Percentiles rank a stretch among this genome's conserved stretches.
Evolutionary conservation across 2,888 invertebrate genomes (phyloP).

Genomic region (Monochamus alternatus): DNA sequence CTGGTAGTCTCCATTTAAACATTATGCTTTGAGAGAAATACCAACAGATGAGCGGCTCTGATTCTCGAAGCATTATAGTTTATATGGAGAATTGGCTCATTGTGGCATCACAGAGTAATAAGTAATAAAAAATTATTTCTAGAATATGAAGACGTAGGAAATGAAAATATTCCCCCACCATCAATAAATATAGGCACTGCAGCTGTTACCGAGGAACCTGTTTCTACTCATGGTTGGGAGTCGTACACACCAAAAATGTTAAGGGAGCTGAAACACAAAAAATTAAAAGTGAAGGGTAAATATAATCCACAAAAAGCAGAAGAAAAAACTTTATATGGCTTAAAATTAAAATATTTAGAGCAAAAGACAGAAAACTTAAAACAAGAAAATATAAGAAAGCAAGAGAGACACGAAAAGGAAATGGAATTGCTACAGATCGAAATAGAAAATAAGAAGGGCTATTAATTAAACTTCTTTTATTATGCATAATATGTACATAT

Average conservation of each 20-base stretch:
- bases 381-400: slow-evolving; percentile 4
- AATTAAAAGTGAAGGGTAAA: slow-evolving; percentile 4
- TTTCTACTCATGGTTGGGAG: background rate
- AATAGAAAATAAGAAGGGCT: background rate
- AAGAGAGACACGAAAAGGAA: slow-evolving; percentile 2
- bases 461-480: too few species aligned
- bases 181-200: background rate
- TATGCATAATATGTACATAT: too few species aligned
- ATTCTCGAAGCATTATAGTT: too few species aligned
- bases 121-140: too few species aligned
- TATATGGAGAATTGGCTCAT: too few species aligned
- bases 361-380: background rate
- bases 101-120: too few species aligned
- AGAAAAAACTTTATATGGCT: slow-evolving; percentile 5
- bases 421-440: background rate
- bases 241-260: slow-evolving; percentile 4
- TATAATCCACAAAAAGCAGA: background rate
- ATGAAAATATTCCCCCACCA: too few species aligned
- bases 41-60: too few species aligned
- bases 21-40: too few species aligned
- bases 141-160: too few species aligned
- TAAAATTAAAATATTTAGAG: slow-evolving; percentile 2
- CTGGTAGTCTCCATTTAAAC: too few species aligned
- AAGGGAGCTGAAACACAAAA: slow-evolving; percentile 2
- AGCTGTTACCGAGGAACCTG: background rate